Evolutionary conservation across 1,140 invertebrate species (phyloP), one percentile per base, ranked within the genome.

Genomic region (Saccostrea glomerata): DNA sequence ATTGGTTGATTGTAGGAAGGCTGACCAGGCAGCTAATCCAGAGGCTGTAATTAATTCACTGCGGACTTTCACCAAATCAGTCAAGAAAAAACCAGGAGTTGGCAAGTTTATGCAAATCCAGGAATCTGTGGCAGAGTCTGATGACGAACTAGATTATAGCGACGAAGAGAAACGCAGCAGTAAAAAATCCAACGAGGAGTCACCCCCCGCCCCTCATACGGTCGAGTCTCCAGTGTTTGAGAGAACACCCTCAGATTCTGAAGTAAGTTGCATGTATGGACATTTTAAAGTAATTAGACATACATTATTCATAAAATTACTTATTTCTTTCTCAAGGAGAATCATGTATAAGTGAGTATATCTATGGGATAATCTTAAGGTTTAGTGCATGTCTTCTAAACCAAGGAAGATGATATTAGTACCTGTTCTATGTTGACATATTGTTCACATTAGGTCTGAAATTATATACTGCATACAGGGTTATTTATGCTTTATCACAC

Each of bases 21-120:
- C 56, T 56, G 36, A 55, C 36, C 54, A 63, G 17, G 55, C 63
- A 54, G 86, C 36, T 3, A 77, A 87, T 20, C 94, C 94, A 56
- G 91, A 95, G 70, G 94, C 94, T 86, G 94, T 95, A 11, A 92
- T 95, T 40, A 93, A 94, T 85, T 94, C 94, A 0, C 87, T 95
- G 40, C 93, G 94, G 87, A 92, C 92, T 1, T 94, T 94, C 56
- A 90, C 89, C 36, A 91, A 92, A 60, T 94, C 94, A 36, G 90
- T 94, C 25, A 94, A 94, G 66, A 92, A 93, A 87, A 90, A 92
- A 56, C 88, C 93, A 2, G 86, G 90, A 77, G 91, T 91, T 5
- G 54, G 63, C 25, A 93, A 93, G 82, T 93, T 91, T 85, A 90
- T 94, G 63, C 82, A 93, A 86, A 90, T 94, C 36, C 91, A 91